Evolutionary conservation across 2,888 invertebrate genomes (phyloP), one percentile per base, ranked within the genome.

Genomic region (Argyresthia albistria): DNA sequence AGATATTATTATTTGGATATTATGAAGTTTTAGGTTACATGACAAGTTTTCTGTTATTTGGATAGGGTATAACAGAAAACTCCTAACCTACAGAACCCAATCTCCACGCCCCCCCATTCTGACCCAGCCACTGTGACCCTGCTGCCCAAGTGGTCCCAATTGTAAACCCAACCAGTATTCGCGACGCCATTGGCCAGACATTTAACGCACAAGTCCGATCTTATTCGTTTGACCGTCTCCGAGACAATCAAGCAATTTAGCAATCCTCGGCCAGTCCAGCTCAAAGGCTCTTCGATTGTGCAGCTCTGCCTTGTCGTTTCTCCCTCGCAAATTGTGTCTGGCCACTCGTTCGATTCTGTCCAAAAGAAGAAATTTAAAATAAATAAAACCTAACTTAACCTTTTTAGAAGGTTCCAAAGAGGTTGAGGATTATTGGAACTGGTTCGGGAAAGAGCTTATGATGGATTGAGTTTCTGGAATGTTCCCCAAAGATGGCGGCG

Each of bases 91-190:
- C 54, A 42, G 67, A 66, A 67, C 67, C 25, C 55, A 52, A 53
- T 51, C 53, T 11, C 39, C 54, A 56, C 63, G 55, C 67, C 65
- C 72, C 71, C 70, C 25, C 25, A 6, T 25, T 6, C 70, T 74
- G 75, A 72, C 75, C 75, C 66, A 66, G 56, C 65, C 66, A 65
- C 65, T 69, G 67, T 79, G 84, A 82, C 83, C 86, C 83, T 79
- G 76, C 63, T 25, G 3, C 45, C 4, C 77, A 83, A 83, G 77
- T 82, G 80, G 73, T 73, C 79, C 75, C 76, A 86, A 83, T 84
- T 83, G 76, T 60, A 60, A 74, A 66, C 69, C 71, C 67, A 70
- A 65, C 69, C 58, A 43, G 12, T 60, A 64, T 65, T 62, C 60
- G 58, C 61, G 60, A 55, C 67, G 68, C 77, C 55, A 86, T 87